Evolutionary conservation across 2,888 invertebrate species (phyloP), one percentile per base, ranked within the genome.

Genomic region (Lissocephala sabroskyi): DNA sequence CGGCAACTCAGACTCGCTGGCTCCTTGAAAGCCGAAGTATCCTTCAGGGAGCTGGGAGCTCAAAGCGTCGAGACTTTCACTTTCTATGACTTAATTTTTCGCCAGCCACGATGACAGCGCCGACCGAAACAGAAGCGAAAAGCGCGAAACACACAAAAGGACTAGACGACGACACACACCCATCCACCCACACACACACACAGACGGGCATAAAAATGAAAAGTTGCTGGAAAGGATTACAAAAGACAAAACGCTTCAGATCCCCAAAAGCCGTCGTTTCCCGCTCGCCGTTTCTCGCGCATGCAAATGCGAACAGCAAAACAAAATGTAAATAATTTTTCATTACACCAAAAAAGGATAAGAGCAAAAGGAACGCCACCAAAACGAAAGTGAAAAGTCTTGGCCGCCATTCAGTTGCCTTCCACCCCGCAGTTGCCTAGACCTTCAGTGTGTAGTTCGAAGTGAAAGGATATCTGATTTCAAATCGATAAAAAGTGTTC

Each of bases 61-160:
- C n/a, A n/a, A n/a, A n/a, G n/a, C 14, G 16, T 5, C 35, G 6
- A 19, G 28, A 59, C 59, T 64, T 62, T 64, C 56, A 52, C 66
- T 64, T 64, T 62, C 52, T 54, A 59, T 62, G 63, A 54, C 59
- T 64, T 64, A 46, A 64, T 62, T 64, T 64, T 56, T 45, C 13
- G 9, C 35, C 35, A 35, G 47, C 51, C 48, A 45, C 50, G 47
- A n/a, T 52, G 57, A 65, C 42, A 54, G 52, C 49, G 49, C 50
- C 49, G 33, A 52, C 49, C 52, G 40, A 40, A 53, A 64, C 41
- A 49, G 43, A 49, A 28, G 16, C 35, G 13, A 32, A 17, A 35
- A 11, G 32, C 6, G 29, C 6, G 33, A 29, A 41, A 17, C 11
- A 26, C 35, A 40, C 11, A 28, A 40, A 40, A 45, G 26, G 39